Evolutionary conservation across 2,797 vertebrate genomes (phyloP), one percentile per base, ranked within the genome.

Genomic region (Ispidina picta): DNA sequence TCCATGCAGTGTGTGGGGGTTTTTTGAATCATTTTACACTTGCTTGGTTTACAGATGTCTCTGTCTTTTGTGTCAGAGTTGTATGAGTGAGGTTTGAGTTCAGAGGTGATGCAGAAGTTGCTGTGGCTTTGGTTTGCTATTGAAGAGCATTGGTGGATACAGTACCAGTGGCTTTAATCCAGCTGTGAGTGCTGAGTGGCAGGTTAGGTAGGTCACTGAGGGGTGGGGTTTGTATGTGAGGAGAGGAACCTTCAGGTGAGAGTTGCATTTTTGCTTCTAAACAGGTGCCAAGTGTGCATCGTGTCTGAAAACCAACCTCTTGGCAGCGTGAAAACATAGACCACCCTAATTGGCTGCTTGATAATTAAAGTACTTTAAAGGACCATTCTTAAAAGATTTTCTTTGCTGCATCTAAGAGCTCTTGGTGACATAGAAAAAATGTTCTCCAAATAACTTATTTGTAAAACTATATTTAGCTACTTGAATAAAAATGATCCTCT

Each of bases 391-490:
- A 71, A n/a, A n/a, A 70, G 35, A 72, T 88, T 88, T 88, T 37
- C 46, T 90, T 93, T 63, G 19, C 29, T 71, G 88, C 60, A 18
- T 89, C 0, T 49, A 87, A 35, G 19, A 79, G 43, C 15, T 59
- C 46, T 80, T 81, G 43, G n/a, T 69, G 64, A 48, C 2, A 5
- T 55, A 71, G 58, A 60, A 41, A 74, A 18, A 16, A 55, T 25
- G 16, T 56, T 86, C 51, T 72, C 63, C 46, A 78, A 35, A 88
- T 88, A 95, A 95, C 21, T 93, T 93, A 90, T 72, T 87, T 16
- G 0, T 77, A 59, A 80, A 80, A 80, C 68, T 93, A 58, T 94
- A 92, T 92, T 92, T 94, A 92, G 88, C 66, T 95, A 88, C 70
- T 29, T 66, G 62, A 65, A 78, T 88, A 41, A 86, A 87, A 95